Percentiles rank a stretch among this genome's conserved stretches.
Evolutionary conservation across 2,888 invertebrate genomes (phyloP).

Genomic region (Diarsia dahlii): DNA sequence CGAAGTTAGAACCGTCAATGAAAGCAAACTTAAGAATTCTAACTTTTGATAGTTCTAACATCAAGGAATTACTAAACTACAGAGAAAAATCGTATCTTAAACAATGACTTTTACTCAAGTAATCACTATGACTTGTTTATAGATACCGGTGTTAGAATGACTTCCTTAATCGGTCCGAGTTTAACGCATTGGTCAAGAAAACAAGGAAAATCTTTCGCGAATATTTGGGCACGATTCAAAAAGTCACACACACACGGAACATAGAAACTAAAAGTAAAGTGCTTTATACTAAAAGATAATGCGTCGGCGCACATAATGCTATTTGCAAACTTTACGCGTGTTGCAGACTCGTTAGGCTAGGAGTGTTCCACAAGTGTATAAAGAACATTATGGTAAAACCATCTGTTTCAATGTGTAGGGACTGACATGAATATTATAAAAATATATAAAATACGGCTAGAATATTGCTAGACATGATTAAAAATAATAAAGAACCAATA

Average conservation of each 20-base stretch:
- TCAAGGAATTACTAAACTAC: too few species aligned
- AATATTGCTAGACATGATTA: constrained; percentile 39
- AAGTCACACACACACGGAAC: too few species aligned
- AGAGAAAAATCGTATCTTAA: too few species aligned
- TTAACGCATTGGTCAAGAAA: not conserved
- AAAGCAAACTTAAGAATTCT: too few species aligned
- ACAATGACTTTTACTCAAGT: too few species aligned
- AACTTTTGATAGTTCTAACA: too few species aligned
- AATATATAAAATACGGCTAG: constrained; percentile 30
- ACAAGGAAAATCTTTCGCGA: not conserved
- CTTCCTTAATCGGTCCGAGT: too few species aligned
- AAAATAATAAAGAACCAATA: constrained; percentile 52
- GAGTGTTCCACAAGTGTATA: not conserved
- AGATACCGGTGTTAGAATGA: too few species aligned
- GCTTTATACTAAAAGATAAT: not conserved
- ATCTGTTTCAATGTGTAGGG: constrained; percentile 26
- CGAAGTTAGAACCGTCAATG: too few species aligned
- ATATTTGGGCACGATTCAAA: not conserved
- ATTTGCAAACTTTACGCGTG: not conserved
- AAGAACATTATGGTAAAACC: constrained; percentile 13
- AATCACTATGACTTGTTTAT: too few species aligned
- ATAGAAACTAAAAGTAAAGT: too few species aligned
- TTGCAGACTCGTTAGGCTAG: not conserved
- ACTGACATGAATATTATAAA: constrained; percentile 42
- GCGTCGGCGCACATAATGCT: not conserved